Conservation (phyloP, 1,140 invertebrate species). For the Agrypnia vestita region DNA sequence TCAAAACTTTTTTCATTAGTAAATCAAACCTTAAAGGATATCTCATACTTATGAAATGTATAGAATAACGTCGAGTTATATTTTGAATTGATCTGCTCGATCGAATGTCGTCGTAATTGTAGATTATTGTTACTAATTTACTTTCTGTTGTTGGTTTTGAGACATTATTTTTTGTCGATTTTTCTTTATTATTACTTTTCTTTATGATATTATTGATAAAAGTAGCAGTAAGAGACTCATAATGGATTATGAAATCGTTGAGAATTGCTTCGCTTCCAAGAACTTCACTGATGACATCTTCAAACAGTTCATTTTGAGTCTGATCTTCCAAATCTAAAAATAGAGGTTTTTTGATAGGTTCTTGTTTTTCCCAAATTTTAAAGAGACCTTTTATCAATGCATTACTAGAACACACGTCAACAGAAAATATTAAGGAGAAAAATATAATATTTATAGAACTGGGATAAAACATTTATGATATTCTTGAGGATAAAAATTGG, state of each 20-base stretch:
- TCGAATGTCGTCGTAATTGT: no score
- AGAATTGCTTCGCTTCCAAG: background rate
- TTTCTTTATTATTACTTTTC: background rate
- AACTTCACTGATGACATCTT: slow-evolving; percentile 2
- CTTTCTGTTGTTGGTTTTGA: no score
- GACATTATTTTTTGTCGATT: no score
- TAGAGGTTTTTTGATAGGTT: no score
- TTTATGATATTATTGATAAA: background rate
- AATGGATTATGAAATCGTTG: background rate
- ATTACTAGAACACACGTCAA: no score
- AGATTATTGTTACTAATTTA: no score
- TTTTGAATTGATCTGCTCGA: background rate
- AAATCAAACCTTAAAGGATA: background rate
- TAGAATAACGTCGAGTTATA: background rate
- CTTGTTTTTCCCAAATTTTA: no score
- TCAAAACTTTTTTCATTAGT: background rate
- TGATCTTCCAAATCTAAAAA: background rate
- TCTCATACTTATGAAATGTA: background rate
- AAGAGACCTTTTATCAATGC: no score
- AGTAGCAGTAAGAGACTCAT: background rate
- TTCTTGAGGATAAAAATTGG: no score
- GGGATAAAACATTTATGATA: no score
- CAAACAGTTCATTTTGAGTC: background rate
- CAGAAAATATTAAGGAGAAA: no score
- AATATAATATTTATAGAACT: no score